phyloP scores from a whole-genome alignment of 2,113 vertebrate species.

The Opisthocomus hoazin region DNA sequence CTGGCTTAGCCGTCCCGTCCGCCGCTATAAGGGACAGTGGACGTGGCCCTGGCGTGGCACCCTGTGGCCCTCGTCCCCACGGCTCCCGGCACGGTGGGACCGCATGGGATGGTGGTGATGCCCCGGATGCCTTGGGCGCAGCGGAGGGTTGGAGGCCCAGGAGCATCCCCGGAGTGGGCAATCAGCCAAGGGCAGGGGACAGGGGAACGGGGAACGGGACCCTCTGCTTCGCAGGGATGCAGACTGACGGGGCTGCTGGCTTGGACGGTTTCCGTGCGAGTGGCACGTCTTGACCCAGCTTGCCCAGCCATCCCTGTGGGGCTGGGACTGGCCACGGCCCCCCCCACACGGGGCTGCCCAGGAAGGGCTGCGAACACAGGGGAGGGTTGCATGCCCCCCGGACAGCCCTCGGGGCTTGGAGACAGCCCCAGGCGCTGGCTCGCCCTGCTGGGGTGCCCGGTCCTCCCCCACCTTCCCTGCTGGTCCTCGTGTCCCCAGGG shows the following conservation, averaged over 20 bases:
- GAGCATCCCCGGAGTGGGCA: not conserved
- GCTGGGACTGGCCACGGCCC: not conserved
- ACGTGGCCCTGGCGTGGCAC: not conserved
- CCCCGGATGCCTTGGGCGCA: not conserved
- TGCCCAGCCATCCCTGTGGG: too few species aligned
- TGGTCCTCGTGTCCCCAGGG: not conserved
- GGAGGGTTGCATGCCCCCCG: not conserved
- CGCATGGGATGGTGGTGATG: not conserved
- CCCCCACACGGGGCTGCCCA: not conserved
- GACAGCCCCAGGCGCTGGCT: not conserved
- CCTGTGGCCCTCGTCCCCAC: not conserved
- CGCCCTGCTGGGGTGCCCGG: not conserved
- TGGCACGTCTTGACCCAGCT: not conserved
- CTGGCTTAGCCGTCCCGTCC: not conserved
- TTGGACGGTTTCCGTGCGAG: accelerated
- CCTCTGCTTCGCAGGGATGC: not conserved
- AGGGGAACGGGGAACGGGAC: not conserved
- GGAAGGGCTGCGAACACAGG: not conserved
- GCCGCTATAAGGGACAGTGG: not conserved
- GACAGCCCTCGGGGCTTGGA: not conserved
- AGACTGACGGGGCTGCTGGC: not conserved
- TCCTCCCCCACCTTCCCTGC: not conserved
- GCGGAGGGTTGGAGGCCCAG: not conserved
- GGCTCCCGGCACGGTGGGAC: too few species aligned
- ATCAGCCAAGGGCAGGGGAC: accelerated